These are phyloP conservation scores for Acanthopagrus latus DNA, from an alignment of 2,797 vertebrate genomes.

Conservation along the genomic window DNA sequence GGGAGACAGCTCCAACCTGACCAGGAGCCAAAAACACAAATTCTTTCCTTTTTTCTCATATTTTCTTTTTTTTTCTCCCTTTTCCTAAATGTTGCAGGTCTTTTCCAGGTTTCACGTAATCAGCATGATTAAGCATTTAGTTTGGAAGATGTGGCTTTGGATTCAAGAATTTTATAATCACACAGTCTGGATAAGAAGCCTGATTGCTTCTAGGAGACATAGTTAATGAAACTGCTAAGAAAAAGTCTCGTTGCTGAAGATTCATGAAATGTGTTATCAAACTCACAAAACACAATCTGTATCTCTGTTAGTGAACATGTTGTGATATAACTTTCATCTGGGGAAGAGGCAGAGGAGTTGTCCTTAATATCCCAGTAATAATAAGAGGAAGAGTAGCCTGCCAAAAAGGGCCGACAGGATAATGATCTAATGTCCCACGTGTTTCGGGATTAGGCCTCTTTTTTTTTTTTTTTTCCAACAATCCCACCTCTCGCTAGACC, in stretches of 20 bases:
- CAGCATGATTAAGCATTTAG: constrained; percentile 14
- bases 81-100: constrained; percentile 46
- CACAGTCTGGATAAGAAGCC: not conserved
- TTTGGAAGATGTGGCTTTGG: constrained; percentile 12
- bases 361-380: constrained; percentile 31
- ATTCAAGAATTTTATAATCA: constrained; percentile 23
- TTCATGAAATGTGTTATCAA: constrained; percentile 1
- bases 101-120: constrained; percentile 29
- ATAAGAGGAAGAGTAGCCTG: constrained; percentile 27
- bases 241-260: not conserved
- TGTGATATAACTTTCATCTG: constrained; percentile 12
- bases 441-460: constrained; percentile 33
- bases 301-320: not conserved
- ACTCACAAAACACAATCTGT: not conserved
- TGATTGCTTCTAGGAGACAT: not conserved
- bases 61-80: constrained; percentile 33
- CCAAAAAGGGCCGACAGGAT: constrained; percentile 54
- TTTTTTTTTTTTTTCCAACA: constrained; percentile 30
- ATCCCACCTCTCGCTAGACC: constrained; percentile 27
- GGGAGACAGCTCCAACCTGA: constrained; percentile 72
- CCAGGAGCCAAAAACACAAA: constrained; percentile 77
- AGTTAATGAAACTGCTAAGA: not conserved
- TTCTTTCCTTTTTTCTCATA: constrained; percentile 75
- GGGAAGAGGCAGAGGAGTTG: constrained; percentile 15
- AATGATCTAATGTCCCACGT: constrained; percentile 58